Evolutionary conservation across 2,888 invertebrate species (phyloP), one percentile per base, ranked within the genome.

Genomic region (Mimachlamys varia): DNA sequence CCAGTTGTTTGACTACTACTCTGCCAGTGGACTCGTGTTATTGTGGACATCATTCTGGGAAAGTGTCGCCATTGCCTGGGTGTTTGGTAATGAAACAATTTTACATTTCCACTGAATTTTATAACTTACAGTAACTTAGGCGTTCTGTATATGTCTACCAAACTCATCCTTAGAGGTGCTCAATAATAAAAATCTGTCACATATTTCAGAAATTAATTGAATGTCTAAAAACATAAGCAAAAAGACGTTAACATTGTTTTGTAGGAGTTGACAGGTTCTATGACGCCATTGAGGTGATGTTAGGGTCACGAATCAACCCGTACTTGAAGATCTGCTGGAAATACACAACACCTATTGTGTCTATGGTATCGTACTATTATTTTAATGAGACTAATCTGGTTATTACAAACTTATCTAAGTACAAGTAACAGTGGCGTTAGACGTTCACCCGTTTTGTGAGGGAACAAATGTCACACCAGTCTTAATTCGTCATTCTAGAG

Each of bases 21-120:
- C 99, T 0, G 99, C 99, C 1, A 99, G 99, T 95, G 99, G 99
- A 0, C 99, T 99, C 97, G 99, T 99, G 94, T 97, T 99, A 92
- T 97, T 99, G 89, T 99, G 99, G 97, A 97, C 99, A 92, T 99
- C 99, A 96, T 99, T 99, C 89, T 88, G 88, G 58, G 90, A 91
- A 37, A 55, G 62, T 38, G 87, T 90, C 22, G 90, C 89, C 19
- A 90, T 91, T 38, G 92, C 89, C 15, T 91, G 91, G 91, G 44
- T 92, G 27, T 91, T 88, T 62, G 91, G 92, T 92, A 90, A 88
- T 88, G 88, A 62, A 2, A 22, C 44, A n/a, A 15, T 53, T 15
- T 87, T 44, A 7, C 44, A 3, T 44, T 44, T 44, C 44, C 44
- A 44, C 7, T 7, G 44, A 44, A 44, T 44, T 7, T 44, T 3